These are phyloP conservation scores for Stenchaetothrips biformis DNA, from an alignment of 2,888 invertebrate species.

Conservation along the genomic window DNA sequence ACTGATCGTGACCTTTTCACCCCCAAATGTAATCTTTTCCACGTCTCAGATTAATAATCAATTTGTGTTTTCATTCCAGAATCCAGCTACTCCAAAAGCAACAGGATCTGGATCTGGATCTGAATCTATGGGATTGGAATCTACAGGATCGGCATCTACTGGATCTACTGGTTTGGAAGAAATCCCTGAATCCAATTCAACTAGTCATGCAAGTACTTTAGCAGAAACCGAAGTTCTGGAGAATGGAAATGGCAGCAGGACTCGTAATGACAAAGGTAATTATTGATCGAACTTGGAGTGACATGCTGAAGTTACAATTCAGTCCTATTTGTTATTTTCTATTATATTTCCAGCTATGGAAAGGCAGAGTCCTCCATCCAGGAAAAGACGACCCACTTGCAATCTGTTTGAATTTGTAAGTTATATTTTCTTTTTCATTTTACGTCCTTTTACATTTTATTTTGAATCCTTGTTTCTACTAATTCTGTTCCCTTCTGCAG, in stretches of 20 bases:
- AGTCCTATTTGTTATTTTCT: no score
- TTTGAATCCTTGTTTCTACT: not conserved
- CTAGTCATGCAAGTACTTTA: not conserved
- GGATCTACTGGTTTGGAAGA: not conserved
- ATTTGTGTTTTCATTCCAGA: slow-evolving; percentile 4
- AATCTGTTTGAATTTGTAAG: no score
- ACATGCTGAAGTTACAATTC: not conserved
- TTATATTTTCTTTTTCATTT: no score
- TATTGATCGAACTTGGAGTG: not conserved
- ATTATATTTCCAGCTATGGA: not conserved
- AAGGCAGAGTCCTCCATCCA: not conserved
- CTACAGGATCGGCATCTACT: not conserved
- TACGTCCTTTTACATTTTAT: no score
- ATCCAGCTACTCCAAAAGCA: not conserved
- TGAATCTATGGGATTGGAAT: not conserved
- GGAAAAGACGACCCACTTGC: no score
- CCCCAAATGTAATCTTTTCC: not conserved
- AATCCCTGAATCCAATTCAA: not conserved
- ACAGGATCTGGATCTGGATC: no score
- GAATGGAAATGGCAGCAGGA: slow-evolving; percentile 6
- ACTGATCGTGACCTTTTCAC: not conserved
- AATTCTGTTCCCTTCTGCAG: not conserved
- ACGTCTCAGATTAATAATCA: not conserved
- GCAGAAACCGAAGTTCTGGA: not conserved
- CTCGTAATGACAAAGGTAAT: not conserved